Percentiles rank a stretch among this genome's conserved stretches.
Conservation (phyloP, 2,113 vertebrate genomes). For the Pomatostomus ruficeps region DNA sequence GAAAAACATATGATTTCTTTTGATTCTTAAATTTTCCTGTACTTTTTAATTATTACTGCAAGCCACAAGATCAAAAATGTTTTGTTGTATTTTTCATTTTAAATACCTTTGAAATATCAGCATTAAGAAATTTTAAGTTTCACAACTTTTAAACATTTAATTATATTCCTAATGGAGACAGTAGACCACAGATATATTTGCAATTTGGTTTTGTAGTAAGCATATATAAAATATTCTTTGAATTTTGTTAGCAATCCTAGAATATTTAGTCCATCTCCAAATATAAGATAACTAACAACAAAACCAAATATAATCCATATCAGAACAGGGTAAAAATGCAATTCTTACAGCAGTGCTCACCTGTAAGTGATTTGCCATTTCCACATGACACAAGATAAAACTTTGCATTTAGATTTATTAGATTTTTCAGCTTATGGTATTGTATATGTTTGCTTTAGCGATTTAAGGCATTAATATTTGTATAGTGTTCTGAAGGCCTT, state of each 20-base stretch:
- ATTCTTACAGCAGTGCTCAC: background rate
- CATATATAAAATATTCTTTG: background rate
- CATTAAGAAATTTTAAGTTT: background rate
- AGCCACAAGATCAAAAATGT: background rate
- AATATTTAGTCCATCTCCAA: background rate
- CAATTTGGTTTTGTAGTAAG: background rate
- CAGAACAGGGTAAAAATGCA: background rate
- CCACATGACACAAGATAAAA: background rate
- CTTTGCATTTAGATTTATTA: background rate
- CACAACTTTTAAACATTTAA: background rate
- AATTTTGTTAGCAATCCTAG: background rate
- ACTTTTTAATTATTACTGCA: background rate
- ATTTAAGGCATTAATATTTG: background rate
- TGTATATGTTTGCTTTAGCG: background rate
- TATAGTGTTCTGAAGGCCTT: background rate
- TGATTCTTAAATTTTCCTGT: background rate
- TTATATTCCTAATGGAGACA: background rate
- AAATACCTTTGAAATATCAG: background rate
- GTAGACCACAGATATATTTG: background rate
- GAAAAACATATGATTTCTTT: background rate
- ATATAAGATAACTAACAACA: background rate
- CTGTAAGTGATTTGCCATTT: background rate
- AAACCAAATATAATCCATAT: background rate
- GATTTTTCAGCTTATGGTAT: background rate
- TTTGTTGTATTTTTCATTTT: background rate